Base-by-base conservation (phyloP, 2,797 vertebrate genomes). In the Clarias fuscus region DNA sequence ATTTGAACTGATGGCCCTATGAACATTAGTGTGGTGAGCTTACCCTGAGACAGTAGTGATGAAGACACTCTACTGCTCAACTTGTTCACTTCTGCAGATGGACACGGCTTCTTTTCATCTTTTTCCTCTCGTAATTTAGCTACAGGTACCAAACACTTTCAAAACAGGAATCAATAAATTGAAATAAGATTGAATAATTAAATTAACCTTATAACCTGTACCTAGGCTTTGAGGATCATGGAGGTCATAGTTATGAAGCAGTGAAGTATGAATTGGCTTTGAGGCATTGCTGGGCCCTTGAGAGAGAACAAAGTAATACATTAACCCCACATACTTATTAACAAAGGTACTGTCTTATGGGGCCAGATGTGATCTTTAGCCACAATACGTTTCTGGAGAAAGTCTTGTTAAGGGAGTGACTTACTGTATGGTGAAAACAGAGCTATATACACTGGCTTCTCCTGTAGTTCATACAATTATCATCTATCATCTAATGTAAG, bases 161-260 rank as follows among this genome's bases (percentile, higher is more conserved):
- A 82, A 13, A 61, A 1, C 4, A 82, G 18, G 7, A 53, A 75
- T 10, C 27, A 14, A 27, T 10, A 11, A 15, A 3, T 11, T 70
- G 7, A 64, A 48, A 33, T 20, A 33, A 53, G 22, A 4, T 8
- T 33, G 65, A 40, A 65, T 81, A 13, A 40, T 65, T 48, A 7
- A 30, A 17, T 53, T 5, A 61, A 48, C 7, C 1, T 17, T 33
- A n/a, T 27, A 24, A 77, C 24, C 33, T 18, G 3, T 83, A 86
- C 86, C 64, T 56, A 83, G 56, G 53, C 73, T 27, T 33, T 48
- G 64, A 53, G 67, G 73, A 58, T 84, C 58, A 30, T 56, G 53
- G 14, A 87, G 67, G 75, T 84, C 65, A 78, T 30, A 80, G 75
- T 79, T 71, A 30, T 79, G 40, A 72, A 83, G 86, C 58, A 86